phyloP scores from a whole-genome alignment of 2,888 invertebrate genomes.

The Magallana nippona region DNA sequence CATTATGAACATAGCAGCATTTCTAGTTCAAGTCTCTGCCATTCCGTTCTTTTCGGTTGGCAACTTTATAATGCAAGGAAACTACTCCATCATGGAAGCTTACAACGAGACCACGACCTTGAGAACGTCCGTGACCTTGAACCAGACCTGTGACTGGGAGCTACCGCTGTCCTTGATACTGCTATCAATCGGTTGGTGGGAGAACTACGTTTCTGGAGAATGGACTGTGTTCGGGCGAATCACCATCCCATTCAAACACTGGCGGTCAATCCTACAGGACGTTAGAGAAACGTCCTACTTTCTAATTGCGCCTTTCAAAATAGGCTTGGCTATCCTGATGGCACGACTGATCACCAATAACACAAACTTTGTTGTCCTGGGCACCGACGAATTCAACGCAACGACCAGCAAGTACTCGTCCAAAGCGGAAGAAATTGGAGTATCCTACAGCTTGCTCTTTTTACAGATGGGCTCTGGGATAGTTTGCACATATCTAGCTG shows the following conservation, averaged over 20 bases:
- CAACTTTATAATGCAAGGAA: conserved; percentile 60
- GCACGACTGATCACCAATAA: conserved; percentile 65
- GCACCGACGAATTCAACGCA: conserved; percentile 48
- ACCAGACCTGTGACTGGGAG: conserved; percentile 84
- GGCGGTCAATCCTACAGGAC: conserved; percentile 69
- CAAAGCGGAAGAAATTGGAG: conserved; percentile 60
- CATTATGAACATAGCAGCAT: conserved; percentile 62
- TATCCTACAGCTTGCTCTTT: conserved; percentile 70
- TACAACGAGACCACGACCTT: conserved; percentile 55
- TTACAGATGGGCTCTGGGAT: conserved; percentile 70
- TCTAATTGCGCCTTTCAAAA: conserved; percentile 69
- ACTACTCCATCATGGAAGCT: conserved; percentile 61
- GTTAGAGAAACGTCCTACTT: conserved; percentile 69
- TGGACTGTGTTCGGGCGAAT: conserved; percentile 71
- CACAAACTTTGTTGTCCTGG: conserved; percentile 59
- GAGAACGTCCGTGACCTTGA: conserved; percentile 75
- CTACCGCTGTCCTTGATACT: conserved; percentile 92
- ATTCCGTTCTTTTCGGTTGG: conserved; percentile 62
- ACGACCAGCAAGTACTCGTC: conserved; percentile 54
- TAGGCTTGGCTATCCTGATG: conserved; percentile 67
- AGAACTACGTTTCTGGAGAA: conserved; percentile 89
- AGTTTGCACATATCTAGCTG: conserved; percentile 79
- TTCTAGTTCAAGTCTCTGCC: conserved; percentile 66
- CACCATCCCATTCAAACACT: conserved; percentile 67
- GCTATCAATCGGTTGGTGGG: conserved; percentile 98